Base-by-base conservation (phyloP, 2,797 vertebrate species). In the Acipenser oxyrinchus region DNA sequence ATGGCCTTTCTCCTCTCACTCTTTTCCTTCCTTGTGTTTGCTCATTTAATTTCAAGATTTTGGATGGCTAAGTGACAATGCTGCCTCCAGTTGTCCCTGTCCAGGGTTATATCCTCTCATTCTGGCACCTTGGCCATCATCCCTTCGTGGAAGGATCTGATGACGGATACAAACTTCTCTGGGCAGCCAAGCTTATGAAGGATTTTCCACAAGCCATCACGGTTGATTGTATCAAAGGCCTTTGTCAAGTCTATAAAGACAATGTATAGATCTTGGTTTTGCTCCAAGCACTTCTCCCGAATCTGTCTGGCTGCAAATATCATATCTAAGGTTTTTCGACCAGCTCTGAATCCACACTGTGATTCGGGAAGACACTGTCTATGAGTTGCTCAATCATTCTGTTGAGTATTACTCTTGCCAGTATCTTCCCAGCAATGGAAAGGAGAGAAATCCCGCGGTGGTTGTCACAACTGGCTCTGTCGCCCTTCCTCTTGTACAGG, bases 401-500 rank as follows among this genome's bases (percentile, higher is more conserved):
- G 51, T 8, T 53, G 51, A 53, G 51, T 9, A 53, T 53, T 9
- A 53, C 51, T 9, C 51, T 9, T 9, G 51, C 51, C 51, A 53
- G 51, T 9, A 53, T 53, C 51, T 53, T 53, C 51, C 49, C 63
- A 7, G 10, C 49, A 7, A 50, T 65, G 7, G 49, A 65, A 10
- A 51, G 4, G 3, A 65, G 63, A 8, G 63, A 51, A 8, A 65
- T 65, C 3, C 63, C n/a, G 7, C 12, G 49, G 13, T 65, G 49
- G 18, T 65, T 65, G 13, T 51, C 49, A 23, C 49, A 65, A n/a
- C 15, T 49, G 9, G 49, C 11, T 10, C 49, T n/a, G 6, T 65
- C 50, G 7, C 63, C 63, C 18, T 65, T 65, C 48, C 10, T 65
- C 63, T 51, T 65, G 49, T 50, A 51, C 7, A 65, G 63, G 12